Evolutionary conservation across 1,140 invertebrate species (phyloP).

Genomic region (Phthorimaea operculella): DNA sequence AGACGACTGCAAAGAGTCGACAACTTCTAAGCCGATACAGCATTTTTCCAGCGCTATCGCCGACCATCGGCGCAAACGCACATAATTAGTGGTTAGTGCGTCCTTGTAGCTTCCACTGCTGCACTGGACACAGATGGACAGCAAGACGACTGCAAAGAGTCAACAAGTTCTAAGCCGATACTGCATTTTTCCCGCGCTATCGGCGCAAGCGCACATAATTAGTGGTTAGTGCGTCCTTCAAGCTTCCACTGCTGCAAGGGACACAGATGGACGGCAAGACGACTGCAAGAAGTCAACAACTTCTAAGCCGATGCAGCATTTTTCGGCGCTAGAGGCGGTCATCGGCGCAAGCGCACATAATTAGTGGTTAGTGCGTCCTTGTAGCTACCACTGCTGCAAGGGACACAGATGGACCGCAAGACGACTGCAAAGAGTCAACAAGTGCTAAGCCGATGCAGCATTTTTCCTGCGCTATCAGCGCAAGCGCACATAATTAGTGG

Average conservation of each 20-base stretch:
- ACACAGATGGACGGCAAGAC: not conserved
- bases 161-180: not conserved
- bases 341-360: slow-evolving; percentile 22
- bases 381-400: not conserved
- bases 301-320: not conserved
- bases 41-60: not conserved
- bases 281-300: not conserved
- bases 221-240: slow-evolving; percentile 18
- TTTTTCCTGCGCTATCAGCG: slow-evolving; percentile 1
- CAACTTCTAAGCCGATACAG: too few relatives aligned
- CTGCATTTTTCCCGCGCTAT: slow-evolving; percentile 1
- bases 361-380: slow-evolving; percentile 22
- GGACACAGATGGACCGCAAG: too few relatives aligned
- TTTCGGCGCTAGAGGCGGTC: not conserved
- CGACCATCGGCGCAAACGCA: slow-evolving; percentile 12
- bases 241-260: not conserved
- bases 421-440: not conserved
- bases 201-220: slow-evolving; percentile 24
- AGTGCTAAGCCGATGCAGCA: not conserved
- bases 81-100: slow-evolving; percentile 30
- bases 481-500: slow-evolving; percentile 27
- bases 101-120: not conserved
- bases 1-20: not conserved
- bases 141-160: not conserved
- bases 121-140: too few relatives aligned